phyloP scores from a whole-genome alignment of 2,113 vertebrate genomes.

The Mus spicilegus region DNA sequence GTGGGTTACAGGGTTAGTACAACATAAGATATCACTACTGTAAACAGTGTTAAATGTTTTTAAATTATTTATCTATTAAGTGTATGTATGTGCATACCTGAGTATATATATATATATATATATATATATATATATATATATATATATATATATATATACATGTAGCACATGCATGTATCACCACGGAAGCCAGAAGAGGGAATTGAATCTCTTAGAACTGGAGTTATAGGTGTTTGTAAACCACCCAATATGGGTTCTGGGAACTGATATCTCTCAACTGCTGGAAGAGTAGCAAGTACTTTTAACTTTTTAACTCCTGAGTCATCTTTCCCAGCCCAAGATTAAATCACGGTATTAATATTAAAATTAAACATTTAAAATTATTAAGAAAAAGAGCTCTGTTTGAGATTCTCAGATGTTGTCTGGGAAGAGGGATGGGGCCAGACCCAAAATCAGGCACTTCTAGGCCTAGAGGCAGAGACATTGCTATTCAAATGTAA shows the following conservation, averaged over 20 bases:
- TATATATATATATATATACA: rapidly evolving
- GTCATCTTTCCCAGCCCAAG: neutral
- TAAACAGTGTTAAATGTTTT: neutral
- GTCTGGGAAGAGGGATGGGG: neutral
- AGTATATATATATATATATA: neutral
- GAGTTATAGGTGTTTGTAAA: neutral
- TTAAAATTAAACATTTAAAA: neutral
- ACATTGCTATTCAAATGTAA: neutral
- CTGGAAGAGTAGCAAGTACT: too few species aligned
- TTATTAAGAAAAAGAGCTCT: neutral
- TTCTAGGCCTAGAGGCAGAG: neutral
- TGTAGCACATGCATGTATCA: neutral
- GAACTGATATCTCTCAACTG: neutral
- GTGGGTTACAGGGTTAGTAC: neutral
- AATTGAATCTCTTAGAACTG: neutral
- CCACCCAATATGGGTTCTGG: neutral
- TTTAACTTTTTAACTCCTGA: neutral
- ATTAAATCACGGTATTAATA: neutral
- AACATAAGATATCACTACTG: neutral
- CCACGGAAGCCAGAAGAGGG: neutral
- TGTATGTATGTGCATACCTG: neutral
- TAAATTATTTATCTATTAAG: neutral
- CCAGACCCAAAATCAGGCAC: neutral
- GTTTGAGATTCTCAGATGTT: neutral
- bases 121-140: neutral